Conservation (phyloP, 2,888 invertebrate species). For the Diplolepis rosae region DNA sequence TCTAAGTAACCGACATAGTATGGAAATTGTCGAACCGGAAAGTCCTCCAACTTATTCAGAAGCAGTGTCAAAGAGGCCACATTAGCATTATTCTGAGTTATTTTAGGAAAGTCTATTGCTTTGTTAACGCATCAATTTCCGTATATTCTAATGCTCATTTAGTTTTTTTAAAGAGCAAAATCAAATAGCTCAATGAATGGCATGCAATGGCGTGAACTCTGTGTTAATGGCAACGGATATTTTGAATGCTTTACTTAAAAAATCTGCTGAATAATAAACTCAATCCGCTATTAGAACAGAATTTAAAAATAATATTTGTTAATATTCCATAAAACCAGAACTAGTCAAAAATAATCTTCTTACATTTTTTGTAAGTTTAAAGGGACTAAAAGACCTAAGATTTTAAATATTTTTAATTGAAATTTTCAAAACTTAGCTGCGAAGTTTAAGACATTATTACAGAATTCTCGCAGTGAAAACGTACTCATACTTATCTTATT, state of each 20-base stretch:
- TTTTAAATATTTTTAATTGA: too few species aligned
- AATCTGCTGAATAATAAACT: neutral
- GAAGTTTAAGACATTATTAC: neutral
- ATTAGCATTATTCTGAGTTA: conserved; percentile 54
- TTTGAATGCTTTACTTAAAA: neutral
- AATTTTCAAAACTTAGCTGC: too few species aligned
- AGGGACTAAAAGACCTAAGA: too few species aligned
- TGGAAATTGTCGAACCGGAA: conserved; percentile 60
- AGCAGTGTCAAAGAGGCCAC: conserved; percentile 67
- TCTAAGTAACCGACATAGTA: conserved; percentile 78
- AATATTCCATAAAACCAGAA: neutral
- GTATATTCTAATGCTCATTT: conserved; percentile 34
- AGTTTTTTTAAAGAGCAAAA: neutral
- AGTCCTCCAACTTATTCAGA: conserved; percentile 62
- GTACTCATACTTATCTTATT: neutral
- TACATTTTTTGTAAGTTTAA: neutral
- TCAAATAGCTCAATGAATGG: conserved; percentile 20
- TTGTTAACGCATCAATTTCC: conserved; percentile 23
- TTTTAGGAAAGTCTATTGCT: conserved; percentile 31
- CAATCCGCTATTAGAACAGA: neutral
- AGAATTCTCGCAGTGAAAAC: neutral
- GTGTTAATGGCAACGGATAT: neutral
- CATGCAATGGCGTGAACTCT: neutral
- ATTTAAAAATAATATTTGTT: neutral
- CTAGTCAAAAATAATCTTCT: neutral